Evolutionary conservation across 2,113 vertebrate species (phyloP), one percentile per base, ranked within the genome.

Genomic region (Syngnathus floridae): DNA sequence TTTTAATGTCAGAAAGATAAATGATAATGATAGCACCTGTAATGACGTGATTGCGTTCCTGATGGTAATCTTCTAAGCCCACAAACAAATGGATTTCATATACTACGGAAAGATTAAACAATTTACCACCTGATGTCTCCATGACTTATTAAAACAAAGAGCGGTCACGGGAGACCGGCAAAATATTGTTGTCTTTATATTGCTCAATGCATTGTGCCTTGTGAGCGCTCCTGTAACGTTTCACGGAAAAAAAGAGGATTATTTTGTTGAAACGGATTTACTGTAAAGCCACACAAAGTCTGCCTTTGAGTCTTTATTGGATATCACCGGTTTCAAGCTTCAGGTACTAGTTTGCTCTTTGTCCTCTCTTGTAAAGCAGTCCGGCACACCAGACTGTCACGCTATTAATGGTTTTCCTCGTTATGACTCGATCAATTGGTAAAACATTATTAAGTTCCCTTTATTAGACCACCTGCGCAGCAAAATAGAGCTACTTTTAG

Each of bases 1-100:
- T 84, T 80, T 67, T 76, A 82, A 84, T 84, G 82, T 84, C 81
- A 81, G 74, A 84, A 77, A 85, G 82, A 88, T 82, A 85, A 90
- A 88, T 86, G 85, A 90, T 87, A 84, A 89, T 89, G 84, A 88
- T 82, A 65, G 81, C 76, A 83, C 77, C 82, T 80, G 80, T 82
- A 77, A 86, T 88, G 84, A 87, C 76, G 77, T 82, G 79, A 85
- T 88, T 86, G 85, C 77, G 55, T 82, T 79, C 75, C 77, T 79
- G 68, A 79, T 84, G 81, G 81, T 87, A 84, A 87, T 88, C 76
- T 71, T 82, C 82, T 67, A 65, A 85, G 81, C 75, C 74, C 78
- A 73, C 86, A 89, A 90, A 91, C 84, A 90, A 91, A 91, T 90
- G 87, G 86, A 81, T 90, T 90, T 91, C 85, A 91, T 90, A 88